A percentile compares a stretch with the other conserved stretches of the same genome.
Evolutionary conservation across 2,888 invertebrate species (phyloP).

Genomic region (Dasypolia templi): DNA sequence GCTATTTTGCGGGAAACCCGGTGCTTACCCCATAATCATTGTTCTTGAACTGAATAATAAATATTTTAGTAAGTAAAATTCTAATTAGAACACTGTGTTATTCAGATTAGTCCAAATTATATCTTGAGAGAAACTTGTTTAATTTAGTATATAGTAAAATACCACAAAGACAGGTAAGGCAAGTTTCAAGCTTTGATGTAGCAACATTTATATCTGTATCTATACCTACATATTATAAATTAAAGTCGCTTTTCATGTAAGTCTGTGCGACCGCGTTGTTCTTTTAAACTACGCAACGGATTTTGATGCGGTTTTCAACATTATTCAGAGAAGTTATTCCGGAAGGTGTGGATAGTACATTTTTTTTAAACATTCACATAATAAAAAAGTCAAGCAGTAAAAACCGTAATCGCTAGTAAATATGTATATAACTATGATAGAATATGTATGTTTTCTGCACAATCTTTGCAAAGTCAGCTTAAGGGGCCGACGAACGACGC

Average conservation of each 20-base stretch:
- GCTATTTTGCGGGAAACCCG: too few species aligned
- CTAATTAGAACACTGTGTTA: conserved; percentile 3
- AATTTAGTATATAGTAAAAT: neutral
- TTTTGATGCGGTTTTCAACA: neutral
- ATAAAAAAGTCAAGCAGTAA: neutral
- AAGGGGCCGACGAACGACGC: too few species aligned
- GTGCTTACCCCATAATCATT: too few species aligned
- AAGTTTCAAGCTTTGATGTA: neutral
- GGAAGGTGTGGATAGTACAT: too few species aligned
- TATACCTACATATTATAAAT: neutral
- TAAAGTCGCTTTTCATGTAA: neutral
- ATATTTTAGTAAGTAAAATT: conserved; percentile 10
- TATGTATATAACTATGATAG: too few species aligned
- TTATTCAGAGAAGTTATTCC: neutral
- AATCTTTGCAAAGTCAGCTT: neutral
- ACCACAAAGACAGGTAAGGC: neutral
- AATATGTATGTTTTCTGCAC: too few species aligned
- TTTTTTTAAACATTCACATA: too few species aligned
- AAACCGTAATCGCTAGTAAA: neutral
- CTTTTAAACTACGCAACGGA: neutral
- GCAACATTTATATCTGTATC: neutral
- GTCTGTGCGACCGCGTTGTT: neutral
- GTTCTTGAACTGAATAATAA: conserved; percentile 7
- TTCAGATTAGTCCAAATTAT: conserved; percentile 6
- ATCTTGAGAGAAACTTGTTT: conserved; percentile 4